Evolutionary conservation across 2,797 vertebrate species (phyloP), one percentile per base, ranked within the genome.

Genomic region (Sebastes itinus): DNA sequence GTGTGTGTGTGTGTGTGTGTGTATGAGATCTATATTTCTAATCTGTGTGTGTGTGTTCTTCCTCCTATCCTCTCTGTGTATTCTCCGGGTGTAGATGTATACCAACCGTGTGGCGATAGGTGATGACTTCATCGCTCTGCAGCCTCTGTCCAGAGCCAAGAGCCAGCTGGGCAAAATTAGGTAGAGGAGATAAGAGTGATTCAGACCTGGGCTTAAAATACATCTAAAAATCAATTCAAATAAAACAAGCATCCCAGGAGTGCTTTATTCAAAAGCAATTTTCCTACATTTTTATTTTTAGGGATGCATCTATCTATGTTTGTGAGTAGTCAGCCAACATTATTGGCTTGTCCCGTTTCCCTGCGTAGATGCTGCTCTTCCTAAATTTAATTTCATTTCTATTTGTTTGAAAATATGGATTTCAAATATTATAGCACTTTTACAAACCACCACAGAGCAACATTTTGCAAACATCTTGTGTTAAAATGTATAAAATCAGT

Each of bases 141-240:
- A 99, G 96, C 98, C 98, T 94, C 96, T 99, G 93, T 97, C 98
- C 95, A 97, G 97, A 97, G 98, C 98, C 96, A 99, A 98, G 97
- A 98, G 95, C 97, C 98, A 98, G 96, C 98, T 99, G 97, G 97
- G 97, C 96, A 99, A 95, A 96, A 97, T 99, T 99, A 99, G 98
- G 98, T 99, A 99, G 98, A 98, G 96, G 96, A 96, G 97, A 87
- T 87, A 60, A 90, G 87, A 84, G 76, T 22, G 60, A 67, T 75
- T 80, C 81, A 84, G 82, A 86, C 78, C 60, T 85, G 81, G 75
- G 78, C 49, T 79, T 64, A 58, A 69, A 81, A 65, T 69, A 13
- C 30, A 61, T 65, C 38, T 7, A 8, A 55, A 46, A 35, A 42
- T 82, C 12, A 27, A 65, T 73, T 82, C n/a, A 38, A 32, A 77